Conservation (phyloP, 2,113 vertebrate genomes). For the Leuciscus idus region DNA sequence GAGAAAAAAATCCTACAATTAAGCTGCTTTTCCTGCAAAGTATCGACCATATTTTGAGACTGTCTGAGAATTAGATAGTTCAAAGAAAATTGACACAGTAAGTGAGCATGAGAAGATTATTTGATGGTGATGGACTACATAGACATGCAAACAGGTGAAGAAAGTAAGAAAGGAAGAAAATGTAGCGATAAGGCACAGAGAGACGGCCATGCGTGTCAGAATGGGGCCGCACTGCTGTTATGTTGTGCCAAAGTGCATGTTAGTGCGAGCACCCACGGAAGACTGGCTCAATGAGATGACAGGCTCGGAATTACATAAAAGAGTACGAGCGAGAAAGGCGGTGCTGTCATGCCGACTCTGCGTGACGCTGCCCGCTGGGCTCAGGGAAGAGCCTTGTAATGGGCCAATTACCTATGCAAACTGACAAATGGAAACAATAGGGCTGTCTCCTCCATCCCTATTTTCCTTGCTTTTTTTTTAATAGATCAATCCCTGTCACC, state of each 20-base stretch:
- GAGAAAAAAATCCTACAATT: neutral
- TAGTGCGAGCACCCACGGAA: slow-evolving; percentile 25
- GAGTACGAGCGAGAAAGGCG: slow-evolving; percentile 47
- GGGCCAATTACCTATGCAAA: slow-evolving; percentile 64
- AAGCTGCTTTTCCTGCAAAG: neutral
- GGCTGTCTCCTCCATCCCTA: slow-evolving; percentile 18
- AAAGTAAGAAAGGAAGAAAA: neutral
- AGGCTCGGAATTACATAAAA: slow-evolving; percentile 46
- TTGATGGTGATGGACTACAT: neutral
- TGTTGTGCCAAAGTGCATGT: slow-evolving; percentile 22
- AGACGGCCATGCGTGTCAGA: slow-evolving; percentile 1
- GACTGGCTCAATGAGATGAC: slow-evolving; percentile 54
- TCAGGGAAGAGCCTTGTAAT: slow-evolving; percentile 49
- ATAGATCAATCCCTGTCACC: neutral
- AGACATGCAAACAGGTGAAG: neutral
- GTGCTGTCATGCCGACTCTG: slow-evolving; percentile 56
- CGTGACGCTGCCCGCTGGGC: slow-evolving; percentile 46
- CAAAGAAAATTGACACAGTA: neutral
- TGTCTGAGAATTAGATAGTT: slow-evolving; percentile 2
- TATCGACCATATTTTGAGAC: neutral
- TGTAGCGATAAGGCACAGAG: neutral
- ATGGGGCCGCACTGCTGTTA: neutral
- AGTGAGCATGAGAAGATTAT: neutral
- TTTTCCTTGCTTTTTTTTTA: slow-evolving; percentile 22
- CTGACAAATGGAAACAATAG: slow-evolving; percentile 50